Percentiles rank a stretch among this genome's conserved stretches.
phyloP scores from a whole-genome alignment of 2,113 vertebrate species.

The Dromiciops gliroides region DNA sequence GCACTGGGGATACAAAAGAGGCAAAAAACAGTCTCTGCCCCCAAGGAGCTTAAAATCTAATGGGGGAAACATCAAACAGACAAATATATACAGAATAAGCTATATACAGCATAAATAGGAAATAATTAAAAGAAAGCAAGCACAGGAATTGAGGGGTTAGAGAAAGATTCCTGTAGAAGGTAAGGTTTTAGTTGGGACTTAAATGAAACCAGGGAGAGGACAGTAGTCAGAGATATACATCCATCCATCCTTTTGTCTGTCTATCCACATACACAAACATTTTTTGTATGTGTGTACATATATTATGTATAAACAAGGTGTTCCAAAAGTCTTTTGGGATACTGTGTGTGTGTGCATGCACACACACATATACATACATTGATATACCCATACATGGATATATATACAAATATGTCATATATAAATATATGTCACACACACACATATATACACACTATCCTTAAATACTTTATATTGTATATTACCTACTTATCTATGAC shows the following conservation, averaged over 20 bases:
- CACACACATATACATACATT: not conserved
- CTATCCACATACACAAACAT: too few relatives aligned
- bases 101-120: not conserved
- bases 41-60: not conserved
- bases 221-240: not conserved
- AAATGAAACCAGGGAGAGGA: not conserved
- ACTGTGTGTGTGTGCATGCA: not conserved
- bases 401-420: too few relatives aligned
- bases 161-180: not conserved
- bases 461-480: not conserved
- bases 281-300: not conserved
- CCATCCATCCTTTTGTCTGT: too few relatives aligned
- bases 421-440: too few relatives aligned
- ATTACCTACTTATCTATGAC: not conserved
- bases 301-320: not conserved
- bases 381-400: too few relatives aligned
- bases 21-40: not conserved
- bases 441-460: too few relatives aligned
- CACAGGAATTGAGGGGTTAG: not conserved
- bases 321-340: not conserved
- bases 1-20: too few relatives aligned
- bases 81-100: too few relatives aligned
- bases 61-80: not conserved
- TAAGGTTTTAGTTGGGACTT: not conserved
- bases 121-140: not conserved